Base-by-base conservation (phyloP, 2,888 invertebrate species). In the Brenthis hecate region DNA sequence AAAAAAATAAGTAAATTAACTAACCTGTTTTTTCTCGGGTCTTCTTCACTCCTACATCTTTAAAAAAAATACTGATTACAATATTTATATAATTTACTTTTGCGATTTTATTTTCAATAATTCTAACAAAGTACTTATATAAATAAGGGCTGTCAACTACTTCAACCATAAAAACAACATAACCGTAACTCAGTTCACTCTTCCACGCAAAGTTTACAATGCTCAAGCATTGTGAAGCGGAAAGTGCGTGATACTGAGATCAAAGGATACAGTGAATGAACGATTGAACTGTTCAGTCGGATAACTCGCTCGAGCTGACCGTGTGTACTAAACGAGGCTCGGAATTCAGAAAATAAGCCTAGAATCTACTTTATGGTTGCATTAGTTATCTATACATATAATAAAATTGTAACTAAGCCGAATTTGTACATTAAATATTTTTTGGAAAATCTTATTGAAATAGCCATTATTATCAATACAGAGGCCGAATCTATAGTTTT, bases 191-290 rank as follows among this genome's bases (percentile, higher is more conserved):
- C 51, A 53, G 51, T 19, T 56, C 56, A 56, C 56, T 43, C 23
- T 55, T 64, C 62, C 61, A 71, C 60, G 56, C 62, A 54, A 62
- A 66, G 67, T 67, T 67, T 61, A 67, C 72, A 72, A 68, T 72
- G 73, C 70, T 73, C 73, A 73, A 68, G 69, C 56, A 72, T 69
- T 85, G 71, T 78, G 77, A 68, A 80, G 80, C 84, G 85, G 82
- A 79, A 88, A 87, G 85, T 91, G 90, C 89, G 89, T 88, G 84
- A 80, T 80, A 81, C 78, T 77, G 78, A 87, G 86, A 89, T 90
- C 89, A 91, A 89, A 90, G 89, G 81, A 88, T 77, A 74, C 90
- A 91, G 91, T 83, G 88, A 86, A 85, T 80, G 83, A 81, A 77
- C 79, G 81, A 77, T 74, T 73, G 78, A 76, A 71, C 77, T 73